phyloP scores from a whole-genome alignment of 92 coral and sea anemone genomes.

The Montipora capitata region DNA sequence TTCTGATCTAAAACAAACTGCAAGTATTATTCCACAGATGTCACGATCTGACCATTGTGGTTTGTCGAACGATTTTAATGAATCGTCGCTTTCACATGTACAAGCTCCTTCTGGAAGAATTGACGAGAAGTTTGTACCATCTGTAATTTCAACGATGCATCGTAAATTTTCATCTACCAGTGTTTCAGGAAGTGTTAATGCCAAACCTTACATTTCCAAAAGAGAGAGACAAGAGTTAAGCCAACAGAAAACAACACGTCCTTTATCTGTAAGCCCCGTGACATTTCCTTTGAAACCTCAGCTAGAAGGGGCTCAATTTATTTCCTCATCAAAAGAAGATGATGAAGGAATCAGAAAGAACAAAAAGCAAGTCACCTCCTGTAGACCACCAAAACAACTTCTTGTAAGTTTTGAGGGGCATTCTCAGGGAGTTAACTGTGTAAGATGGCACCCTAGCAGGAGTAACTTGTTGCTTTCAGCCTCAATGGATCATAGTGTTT shows the following conservation, averaged over 20 bases:
- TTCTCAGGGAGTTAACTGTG: constrained; percentile 80
- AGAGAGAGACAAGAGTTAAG: constrained; percentile 59
- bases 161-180: not conserved
- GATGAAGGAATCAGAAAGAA: not conserved
- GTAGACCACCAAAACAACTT: constrained; percentile 73
- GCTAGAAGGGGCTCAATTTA: not conserved
- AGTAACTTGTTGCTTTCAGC: constrained; percentile 86
- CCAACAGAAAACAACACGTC: not conserved
- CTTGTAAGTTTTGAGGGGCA: constrained; percentile 77
- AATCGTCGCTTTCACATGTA: not conserved
- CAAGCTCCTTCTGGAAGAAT: not conserved
- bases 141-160: not conserved
- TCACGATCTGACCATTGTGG: not conserved
- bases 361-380: not conserved
- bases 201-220: constrained; percentile 78
- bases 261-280: not conserved
- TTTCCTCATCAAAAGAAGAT: not conserved
- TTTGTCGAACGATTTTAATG: not conserved
- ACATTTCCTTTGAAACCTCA: not conserved
- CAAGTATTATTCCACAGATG: not conserved
- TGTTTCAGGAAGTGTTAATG: not conserved
- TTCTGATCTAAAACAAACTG: not conserved
- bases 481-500: constrained; percentile 89
- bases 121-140: not conserved
- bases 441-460: constrained; percentile 82